phyloP scores from a whole-genome alignment of 92 coral and sea anemone species.

The Nematostella vectensis region DNA sequence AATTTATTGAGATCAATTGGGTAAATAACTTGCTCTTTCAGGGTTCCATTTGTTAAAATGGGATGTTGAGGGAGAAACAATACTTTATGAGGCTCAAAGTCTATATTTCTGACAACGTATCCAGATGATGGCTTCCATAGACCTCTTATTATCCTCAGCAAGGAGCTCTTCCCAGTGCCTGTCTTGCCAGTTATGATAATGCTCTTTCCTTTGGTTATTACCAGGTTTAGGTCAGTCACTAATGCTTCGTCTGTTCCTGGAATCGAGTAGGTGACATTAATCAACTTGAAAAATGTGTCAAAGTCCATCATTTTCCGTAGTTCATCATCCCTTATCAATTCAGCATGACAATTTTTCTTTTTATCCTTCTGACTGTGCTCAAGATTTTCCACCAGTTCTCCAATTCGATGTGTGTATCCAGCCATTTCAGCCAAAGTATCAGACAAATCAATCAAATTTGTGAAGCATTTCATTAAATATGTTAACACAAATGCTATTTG shows the following conservation, averaged over 20 bases:
- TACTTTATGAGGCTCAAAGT: conserved; percentile 29
- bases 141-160: conserved; percentile 75
- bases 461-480: conserved; percentile 73
- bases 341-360: conserved; percentile 1
- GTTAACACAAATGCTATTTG: conserved; percentile 85
- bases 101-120: conserved; percentile 35
- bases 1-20: conserved; percentile 47
- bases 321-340: no score
- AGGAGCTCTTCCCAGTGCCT: conserved; percentile 92
- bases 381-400: conserved; percentile 67
- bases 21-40: conserved; percentile 68
- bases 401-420: conserved; percentile 91
- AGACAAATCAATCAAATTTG: conserved; percentile 67
- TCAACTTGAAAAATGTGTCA: conserved; percentile 37
- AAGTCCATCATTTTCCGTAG: not conserved
- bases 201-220: conserved; percentile 48
- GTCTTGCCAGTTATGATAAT: conserved; percentile 84
- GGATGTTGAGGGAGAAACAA: conserved; percentile 82
- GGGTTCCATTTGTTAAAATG: conserved; percentile 76
- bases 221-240: conserved; percentile 67
- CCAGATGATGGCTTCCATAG: conserved; percentile 82
- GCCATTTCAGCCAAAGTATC: conserved; percentile 72
- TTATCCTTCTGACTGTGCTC: conserved; percentile 26
- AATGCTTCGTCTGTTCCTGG: conserved; percentile 49
- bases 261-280: conserved; percentile 56